Conservation (phyloP, 2,797 vertebrate genomes). For the Pagetopsis macropterus region DNA sequence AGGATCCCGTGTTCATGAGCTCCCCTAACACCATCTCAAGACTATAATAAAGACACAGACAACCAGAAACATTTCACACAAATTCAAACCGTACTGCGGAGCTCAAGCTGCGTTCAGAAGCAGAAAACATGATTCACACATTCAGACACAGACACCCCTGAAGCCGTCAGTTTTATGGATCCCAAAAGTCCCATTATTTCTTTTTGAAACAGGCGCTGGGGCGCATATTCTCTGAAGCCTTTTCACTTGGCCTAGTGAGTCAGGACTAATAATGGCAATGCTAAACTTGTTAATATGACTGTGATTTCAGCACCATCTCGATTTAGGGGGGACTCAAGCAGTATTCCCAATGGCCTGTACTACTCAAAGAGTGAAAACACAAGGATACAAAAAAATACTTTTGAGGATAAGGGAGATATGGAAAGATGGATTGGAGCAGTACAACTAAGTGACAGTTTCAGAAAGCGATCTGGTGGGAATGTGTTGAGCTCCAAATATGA, state of each 20-base stretch:
- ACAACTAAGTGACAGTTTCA: constrained; percentile 27
- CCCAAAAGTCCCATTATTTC: constrained; percentile 72
- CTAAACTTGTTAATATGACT: constrained; percentile 42
- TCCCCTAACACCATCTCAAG: constrained; percentile 27
- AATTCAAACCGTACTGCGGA: constrained; percentile 43
- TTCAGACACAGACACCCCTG: constrained; percentile 63
- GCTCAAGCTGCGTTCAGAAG: constrained; percentile 61
- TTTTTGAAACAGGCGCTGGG: constrained; percentile 40
- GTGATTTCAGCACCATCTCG: constrained; percentile 32
- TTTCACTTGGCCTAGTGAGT: constrained; percentile 49
- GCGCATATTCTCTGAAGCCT: constrained; percentile 44
- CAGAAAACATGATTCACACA: constrained; percentile 77
- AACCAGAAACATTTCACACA: constrained; percentile 44
- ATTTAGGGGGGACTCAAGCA: constrained; percentile 1
- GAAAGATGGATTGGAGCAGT: constrained; percentile 27
- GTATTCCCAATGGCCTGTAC: constrained; percentile 6
- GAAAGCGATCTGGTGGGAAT: constrained; percentile 30
- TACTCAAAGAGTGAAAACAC: constrained; percentile 15
- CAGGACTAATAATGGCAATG: constrained; percentile 30
- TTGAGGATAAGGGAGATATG: constrained; percentile 29
- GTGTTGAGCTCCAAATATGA: constrained; percentile 7
- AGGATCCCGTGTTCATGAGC: constrained; percentile 24
- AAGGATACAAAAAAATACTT: constrained; percentile 22
- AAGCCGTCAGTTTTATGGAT: constrained; percentile 72
- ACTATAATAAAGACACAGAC: constrained; percentile 47